A percentile compares a stretch with the other conserved stretches of the same genome.
These are phyloP conservation scores for Macrotrachela quadricornifera DNA, from an alignment of 1,140 invertebrate genomes.

Conservation along the genomic window DNA sequence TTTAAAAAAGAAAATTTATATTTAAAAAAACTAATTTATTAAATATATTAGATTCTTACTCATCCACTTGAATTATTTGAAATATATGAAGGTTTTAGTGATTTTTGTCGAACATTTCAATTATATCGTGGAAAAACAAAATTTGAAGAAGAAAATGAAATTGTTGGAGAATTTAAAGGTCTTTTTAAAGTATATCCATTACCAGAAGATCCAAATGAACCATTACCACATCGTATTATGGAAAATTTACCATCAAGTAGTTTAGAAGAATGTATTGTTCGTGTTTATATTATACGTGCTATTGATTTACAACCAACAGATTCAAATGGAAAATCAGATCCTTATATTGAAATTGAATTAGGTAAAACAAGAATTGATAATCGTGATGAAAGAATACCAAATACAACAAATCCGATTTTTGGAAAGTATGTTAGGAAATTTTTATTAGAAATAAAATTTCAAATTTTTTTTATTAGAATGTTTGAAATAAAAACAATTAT, in stretches of 20 bases:
- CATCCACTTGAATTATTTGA: conserved; percentile 27
- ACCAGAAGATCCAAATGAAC: conserved; percentile 21
- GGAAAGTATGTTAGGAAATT: conserved; percentile 23
- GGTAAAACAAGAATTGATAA: conserved; percentile 29
- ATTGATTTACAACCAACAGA: conserved; percentile 33
- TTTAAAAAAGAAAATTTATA: neutral
- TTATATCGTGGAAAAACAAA: conserved; percentile 27
- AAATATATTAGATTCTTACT: conserved; percentile 15
- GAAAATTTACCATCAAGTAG: conserved; percentile 22
- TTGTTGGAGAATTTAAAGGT: conserved; percentile 28
- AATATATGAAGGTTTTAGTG: conserved; percentile 22
- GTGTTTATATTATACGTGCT: conserved; percentile 32
- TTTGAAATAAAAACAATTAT: conserved; percentile 29
- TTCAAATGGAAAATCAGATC: conserved; percentile 34
- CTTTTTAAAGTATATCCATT: conserved; percentile 32
- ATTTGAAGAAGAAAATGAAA: conserved; percentile 21
- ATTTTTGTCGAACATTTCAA: conserved; percentile 30
- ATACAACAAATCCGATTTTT: conserved; percentile 32
- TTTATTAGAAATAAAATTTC: neutral
- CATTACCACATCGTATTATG: conserved; percentile 18
- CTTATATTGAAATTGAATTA: conserved; percentile 29
- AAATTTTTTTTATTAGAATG: conserved; percentile 18
- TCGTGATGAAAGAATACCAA: conserved; percentile 29
- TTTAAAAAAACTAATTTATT: neutral
- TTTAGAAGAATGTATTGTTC: conserved; percentile 29